phyloP scores from a whole-genome alignment of 1,140 invertebrate species.

The Lethocerus indicus region DNA sequence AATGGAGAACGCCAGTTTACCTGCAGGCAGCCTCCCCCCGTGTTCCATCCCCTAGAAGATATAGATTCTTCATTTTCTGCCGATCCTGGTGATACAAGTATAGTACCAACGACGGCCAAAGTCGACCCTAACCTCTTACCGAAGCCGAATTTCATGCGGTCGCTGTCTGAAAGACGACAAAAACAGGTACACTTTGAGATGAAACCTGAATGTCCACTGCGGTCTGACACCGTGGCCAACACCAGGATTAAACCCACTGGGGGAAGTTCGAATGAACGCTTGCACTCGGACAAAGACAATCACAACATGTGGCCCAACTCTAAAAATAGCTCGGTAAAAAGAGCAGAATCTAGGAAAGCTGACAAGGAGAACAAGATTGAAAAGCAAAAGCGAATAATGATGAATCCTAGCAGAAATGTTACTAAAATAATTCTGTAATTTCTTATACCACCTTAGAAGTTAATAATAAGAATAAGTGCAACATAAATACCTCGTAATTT shows the following conservation, averaged over 20 bases:
- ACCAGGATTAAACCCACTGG: too few species aligned
- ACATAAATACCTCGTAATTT: too few species aligned
- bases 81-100: slow-evolving; percentile 32
- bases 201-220: background rate
- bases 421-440: too few species aligned
- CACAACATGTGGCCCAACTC: background rate
- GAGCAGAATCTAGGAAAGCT: too few species aligned
- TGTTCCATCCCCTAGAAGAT: slow-evolving; percentile 28
- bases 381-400: too few species aligned
- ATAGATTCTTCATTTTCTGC: slow-evolving; percentile 35
- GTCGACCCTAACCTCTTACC: slow-evolving; percentile 23
- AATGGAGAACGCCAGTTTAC: background rate
- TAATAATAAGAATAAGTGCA: too few species aligned
- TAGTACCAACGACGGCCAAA: slow-evolving; percentile 32
- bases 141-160: slow-evolving; percentile 11
- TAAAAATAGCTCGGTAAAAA: background rate
- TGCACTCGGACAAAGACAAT: background rate
- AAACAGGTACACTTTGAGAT: slow-evolving; percentile 17
- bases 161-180: slow-evolving; percentile 1
- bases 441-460: too few species aligned
- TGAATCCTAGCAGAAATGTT: too few species aligned
- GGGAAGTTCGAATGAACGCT: background rate
- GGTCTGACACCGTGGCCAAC: background rate
- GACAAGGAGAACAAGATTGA: too few species aligned
- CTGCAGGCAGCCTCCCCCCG: background rate